Percentiles rank a stretch among this genome's conserved stretches.
Conservation (phyloP, 1,140 invertebrate genomes). For the Brachystomella parvula region DNA sequence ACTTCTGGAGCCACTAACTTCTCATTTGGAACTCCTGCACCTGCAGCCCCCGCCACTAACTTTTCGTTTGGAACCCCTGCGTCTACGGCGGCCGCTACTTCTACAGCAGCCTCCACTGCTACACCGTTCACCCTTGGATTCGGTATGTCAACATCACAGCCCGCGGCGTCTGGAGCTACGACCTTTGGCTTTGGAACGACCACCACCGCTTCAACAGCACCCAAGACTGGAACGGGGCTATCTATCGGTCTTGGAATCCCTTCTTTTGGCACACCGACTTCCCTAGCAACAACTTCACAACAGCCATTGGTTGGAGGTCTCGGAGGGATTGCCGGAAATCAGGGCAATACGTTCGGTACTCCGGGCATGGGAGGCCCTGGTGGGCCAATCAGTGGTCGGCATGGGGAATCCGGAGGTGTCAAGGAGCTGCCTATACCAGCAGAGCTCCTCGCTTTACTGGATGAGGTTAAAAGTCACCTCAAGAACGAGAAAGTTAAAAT, state of each 20-base stretch:
- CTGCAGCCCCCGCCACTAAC: not conserved
- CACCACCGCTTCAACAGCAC: not conserved
- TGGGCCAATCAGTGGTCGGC: not conserved
- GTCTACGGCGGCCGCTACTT: not conserved
- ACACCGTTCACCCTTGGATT: not conserved
- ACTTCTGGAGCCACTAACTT: not conserved
- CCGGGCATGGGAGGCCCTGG: not conserved
- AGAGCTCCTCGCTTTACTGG: not conserved
- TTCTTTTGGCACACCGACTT: not conserved
- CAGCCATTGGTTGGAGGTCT: not conserved
- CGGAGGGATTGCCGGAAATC: not conserved
- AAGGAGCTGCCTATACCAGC: not conserved
- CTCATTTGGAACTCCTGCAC: not conserved
- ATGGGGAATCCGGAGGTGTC: not conserved
- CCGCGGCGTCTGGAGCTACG: too few species aligned
- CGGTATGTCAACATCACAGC: not conserved
- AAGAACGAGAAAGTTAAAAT: constrained; percentile 5
- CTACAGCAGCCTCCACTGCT: not conserved
- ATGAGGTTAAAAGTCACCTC: not conserved
- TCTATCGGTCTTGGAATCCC: not conserved
- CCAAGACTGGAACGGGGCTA: not conserved
- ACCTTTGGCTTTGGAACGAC: not conserved
- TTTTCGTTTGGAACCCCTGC: not conserved
- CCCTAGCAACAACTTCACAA: not conserved
- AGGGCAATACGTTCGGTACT: not conserved